A percentile compares a stretch with the other conserved stretches of the same genome.
Evolutionary conservation across 2,113 vertebrate species (phyloP).

Genomic region (Tamias sibiricus): DNA sequence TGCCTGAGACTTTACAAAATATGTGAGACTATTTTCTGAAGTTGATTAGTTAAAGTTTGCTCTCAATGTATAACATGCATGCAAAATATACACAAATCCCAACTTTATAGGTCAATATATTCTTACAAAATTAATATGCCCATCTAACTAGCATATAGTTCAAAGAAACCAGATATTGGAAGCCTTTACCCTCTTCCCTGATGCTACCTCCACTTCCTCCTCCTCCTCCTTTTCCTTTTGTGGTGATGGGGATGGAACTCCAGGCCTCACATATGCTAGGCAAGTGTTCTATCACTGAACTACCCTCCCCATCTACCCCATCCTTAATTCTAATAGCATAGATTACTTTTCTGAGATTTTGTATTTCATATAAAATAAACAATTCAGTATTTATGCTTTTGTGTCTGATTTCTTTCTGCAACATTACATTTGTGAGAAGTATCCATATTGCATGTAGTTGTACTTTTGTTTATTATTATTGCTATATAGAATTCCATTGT

Average conservation of each 20-base stretch:
- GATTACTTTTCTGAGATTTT: slow-evolving; percentile 48
- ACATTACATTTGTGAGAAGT: neutral
- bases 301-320: neutral
- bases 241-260: neutral
- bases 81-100: neutral
- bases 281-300: neutral
- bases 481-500: slow-evolving; percentile 26
- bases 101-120: slow-evolving; percentile 3
- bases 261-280: neutral
- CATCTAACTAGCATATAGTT: neutral
- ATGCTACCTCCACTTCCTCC: neutral
- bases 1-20: too few species aligned
- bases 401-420: slow-evolving; percentile 54
- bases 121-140: neutral
- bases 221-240: neutral
- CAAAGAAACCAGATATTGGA: slow-evolving; percentile 17
- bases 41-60: too few species aligned
- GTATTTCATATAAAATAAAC: slow-evolving; percentile 29
- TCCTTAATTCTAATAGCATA: neutral
- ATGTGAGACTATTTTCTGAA: too few species aligned
- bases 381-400: neutral
- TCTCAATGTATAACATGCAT: too few species aligned
- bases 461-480: slow-evolving; percentile 42
- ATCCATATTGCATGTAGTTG: neutral
- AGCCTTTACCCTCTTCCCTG: neutral